Evolutionary conservation across 2,888 invertebrate species (phyloP), one percentile per base, ranked within the genome.

Genomic region (Pristionchus maxplancki): DNA sequence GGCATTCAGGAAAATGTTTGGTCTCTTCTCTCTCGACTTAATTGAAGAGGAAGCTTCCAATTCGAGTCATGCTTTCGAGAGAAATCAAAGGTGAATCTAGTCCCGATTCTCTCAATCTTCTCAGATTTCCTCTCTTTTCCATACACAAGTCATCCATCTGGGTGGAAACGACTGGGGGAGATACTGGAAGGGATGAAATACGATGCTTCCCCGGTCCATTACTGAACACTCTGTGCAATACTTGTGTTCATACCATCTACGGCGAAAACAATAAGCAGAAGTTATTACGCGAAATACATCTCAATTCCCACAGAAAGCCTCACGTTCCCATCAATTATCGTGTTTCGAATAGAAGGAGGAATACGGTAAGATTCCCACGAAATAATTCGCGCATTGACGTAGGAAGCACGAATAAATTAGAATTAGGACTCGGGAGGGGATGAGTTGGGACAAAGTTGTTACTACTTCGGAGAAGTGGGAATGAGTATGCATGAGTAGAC

Each of bases 351-450:
- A 28, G 11, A 44, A 40, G 44, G 15, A 31, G 28, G 78, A n/a
- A 13, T 78, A 78, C 78, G 44, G 78, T 78, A 78, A 34, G 44
- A 4, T 78, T 40, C 44, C 24, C 37, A 40, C 40, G 44, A n/a
- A 44, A 78, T 78, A 40, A 78, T 48, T 40, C 44, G 9, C 28
- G 78, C 20, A 28, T 78, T 78, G 78, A 44, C 78, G 78, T 78
- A 24, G 44, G 37, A 78, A 44, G 78, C 37, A 78, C 78, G 78
- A 78, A 78, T 78, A 78, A 78, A 78, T 78, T 78, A 78, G 78
- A 78, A 78, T 78, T 78, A 78, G 44, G 78, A 78, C 78, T 78
- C 9, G 28, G 44, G 78, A 48, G 17, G n/a, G 44, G 44, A 44
- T n/a, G 78, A 78, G 44, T 58, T 58, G 58, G 53, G 58, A n/a